These are phyloP conservation scores for Phenganax marumi DNA, from an alignment of 92 coral and sea anemone genomes.

Conservation along the genomic window DNA sequence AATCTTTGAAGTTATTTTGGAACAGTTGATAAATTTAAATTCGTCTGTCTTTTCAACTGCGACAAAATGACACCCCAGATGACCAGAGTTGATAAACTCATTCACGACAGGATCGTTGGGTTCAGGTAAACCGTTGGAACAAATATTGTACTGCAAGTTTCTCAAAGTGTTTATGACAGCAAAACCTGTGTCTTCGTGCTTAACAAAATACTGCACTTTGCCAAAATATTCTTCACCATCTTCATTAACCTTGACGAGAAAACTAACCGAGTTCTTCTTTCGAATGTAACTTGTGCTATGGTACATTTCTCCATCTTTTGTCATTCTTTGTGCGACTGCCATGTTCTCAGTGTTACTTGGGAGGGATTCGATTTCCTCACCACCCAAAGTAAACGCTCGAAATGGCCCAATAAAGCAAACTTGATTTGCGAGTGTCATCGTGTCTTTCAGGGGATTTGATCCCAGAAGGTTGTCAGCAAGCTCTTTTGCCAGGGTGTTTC, in stretches of 20 bases:
- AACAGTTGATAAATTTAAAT: too few relatives aligned
- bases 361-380: too few relatives aligned
- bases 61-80: slow-evolving; percentile 53
- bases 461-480: background rate
- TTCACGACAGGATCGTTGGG: slow-evolving; percentile 56
- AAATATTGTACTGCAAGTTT: slow-evolving; percentile 52
- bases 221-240: slow-evolving; percentile 43
- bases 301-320: slow-evolving; percentile 50
- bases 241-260: slow-evolving; percentile 44
- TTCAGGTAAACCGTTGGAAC: slow-evolving; percentile 45
- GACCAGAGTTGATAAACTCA: slow-evolving; percentile 52
- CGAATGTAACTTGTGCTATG: slow-evolving; percentile 57
- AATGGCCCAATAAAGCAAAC: too few relatives aligned
- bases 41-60: too few relatives aligned
- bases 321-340: slow-evolving; percentile 25
- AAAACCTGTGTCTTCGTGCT: too few relatives aligned
- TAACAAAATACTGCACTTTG: slow-evolving; percentile 58
- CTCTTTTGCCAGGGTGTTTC: slow-evolving; percentile 17
- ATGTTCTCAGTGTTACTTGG: background rate
- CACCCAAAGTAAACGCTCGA: too few relatives aligned
- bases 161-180: too few relatives aligned
- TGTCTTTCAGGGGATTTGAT: too few relatives aligned
- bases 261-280: slow-evolving; percentile 60
- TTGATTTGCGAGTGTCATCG: too few relatives aligned
- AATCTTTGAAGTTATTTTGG: too few relatives aligned